Conservation (phyloP, 2,888 invertebrate species). For the Congeria kusceri region DNA sequence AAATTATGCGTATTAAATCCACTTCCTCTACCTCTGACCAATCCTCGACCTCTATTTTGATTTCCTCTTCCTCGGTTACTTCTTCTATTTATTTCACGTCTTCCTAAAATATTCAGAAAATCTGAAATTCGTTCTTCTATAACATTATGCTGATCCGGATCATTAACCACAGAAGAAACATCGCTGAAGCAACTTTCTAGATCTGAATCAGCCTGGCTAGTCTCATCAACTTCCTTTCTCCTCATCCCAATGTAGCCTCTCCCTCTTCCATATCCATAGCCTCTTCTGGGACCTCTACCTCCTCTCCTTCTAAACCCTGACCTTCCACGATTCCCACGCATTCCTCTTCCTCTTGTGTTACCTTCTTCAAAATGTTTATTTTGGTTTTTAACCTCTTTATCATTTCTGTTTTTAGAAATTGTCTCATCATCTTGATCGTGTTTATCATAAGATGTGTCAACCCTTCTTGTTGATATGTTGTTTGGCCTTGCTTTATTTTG, state of each 20-base stretch:
- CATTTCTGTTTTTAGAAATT: too few relatives aligned
- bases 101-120: background rate
- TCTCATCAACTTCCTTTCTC: background rate
- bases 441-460: too few relatives aligned
- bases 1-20: background rate
- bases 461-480: background rate
- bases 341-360: background rate
- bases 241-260: conserved; percentile 3
- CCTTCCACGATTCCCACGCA: background rate
- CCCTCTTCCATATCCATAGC: background rate
- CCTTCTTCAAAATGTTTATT: too few relatives aligned
- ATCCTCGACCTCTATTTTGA: background rate
- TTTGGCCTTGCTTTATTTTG: too few relatives aligned
- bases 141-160: too few relatives aligned
- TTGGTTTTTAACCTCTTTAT: too few relatives aligned
- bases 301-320: background rate
- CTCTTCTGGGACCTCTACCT: background rate
- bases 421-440: too few relatives aligned
- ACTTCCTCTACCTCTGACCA: background rate
- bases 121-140: too few relatives aligned
- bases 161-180: too few relatives aligned
- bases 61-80: background rate
- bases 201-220: background rate
- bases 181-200: background rate
- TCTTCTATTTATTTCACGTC: background rate